Conservation (phyloP, 1,140 invertebrate genomes). For the Diorhabda sublineata region DNA sequence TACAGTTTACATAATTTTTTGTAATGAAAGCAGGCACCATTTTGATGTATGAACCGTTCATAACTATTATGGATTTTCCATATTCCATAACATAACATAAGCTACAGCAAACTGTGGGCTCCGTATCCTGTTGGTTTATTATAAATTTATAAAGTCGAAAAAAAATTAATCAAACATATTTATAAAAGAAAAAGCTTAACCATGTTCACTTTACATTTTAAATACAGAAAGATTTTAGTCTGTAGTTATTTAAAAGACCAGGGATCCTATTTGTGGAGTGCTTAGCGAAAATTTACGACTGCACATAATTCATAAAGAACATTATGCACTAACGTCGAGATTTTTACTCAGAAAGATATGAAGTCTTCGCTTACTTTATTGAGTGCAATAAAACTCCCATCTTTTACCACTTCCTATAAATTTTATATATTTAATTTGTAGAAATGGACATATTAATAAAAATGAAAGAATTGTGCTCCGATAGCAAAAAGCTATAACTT, state of each 20-base stretch:
- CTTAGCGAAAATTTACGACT: neutral
- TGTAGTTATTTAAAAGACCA: neutral
- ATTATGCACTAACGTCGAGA: neutral
- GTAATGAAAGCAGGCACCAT: no score
- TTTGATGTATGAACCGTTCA: no score
- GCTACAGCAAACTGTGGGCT: no score
- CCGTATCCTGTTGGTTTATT: no score
- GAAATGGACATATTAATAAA: neutral
- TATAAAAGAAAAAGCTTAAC: no score
- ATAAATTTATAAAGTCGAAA: no score
- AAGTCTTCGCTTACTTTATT: neutral
- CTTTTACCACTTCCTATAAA: neutral
- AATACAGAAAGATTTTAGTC: neutral
- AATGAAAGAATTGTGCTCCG: no score
- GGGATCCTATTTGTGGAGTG: neutral
- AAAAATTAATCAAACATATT: no score
- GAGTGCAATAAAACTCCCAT: neutral
- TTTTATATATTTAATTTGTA: neutral
- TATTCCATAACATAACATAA: no score
- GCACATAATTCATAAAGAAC: conserved; percentile 1
- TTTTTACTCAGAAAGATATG: neutral
- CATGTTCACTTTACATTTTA: neutral
- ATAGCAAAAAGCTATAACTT: no score
- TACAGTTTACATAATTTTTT: no score
- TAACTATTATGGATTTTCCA: no score